Conservation (phyloP, 2,113 vertebrate genomes). For the Chaenocephalus aceratus region DNA sequence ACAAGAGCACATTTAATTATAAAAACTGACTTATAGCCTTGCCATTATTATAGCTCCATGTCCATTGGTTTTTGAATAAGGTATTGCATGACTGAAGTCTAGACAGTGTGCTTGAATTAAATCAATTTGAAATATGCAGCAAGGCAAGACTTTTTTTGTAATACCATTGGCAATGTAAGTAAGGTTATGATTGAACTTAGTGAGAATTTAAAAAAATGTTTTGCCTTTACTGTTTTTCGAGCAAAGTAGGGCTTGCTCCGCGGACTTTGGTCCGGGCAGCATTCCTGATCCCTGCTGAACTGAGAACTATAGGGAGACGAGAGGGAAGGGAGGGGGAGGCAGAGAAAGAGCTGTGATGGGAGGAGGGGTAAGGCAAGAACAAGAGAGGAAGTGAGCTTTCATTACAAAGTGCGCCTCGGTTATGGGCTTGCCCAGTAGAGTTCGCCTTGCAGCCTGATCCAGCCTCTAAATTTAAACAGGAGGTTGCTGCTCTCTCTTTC, state of each 20-base stretch:
- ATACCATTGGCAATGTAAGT: neutral
- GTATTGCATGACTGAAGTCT: conserved; percentile 27
- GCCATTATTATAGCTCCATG: conserved; percentile 9
- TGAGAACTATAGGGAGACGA: conserved; percentile 75
- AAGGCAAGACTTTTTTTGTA: neutral
- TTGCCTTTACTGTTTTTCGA: neutral
- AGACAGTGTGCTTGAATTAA: conserved; percentile 27
- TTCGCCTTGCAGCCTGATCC: conserved; percentile 81
- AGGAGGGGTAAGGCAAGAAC: conserved; percentile 66
- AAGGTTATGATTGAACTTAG: neutral
- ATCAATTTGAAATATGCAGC: neutral
- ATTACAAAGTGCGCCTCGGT: conserved; percentile 85
- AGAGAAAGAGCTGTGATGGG: conserved; percentile 28
- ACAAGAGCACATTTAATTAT: conserved; percentile 27
- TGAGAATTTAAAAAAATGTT: no score
- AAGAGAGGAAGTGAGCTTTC: conserved; percentile 92
- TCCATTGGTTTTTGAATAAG: conserved; percentile 34
- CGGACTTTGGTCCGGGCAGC: conserved; percentile 87
- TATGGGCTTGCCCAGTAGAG: conserved; percentile 89
- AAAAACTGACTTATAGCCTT: conserved; percentile 8
- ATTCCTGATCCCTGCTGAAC: conserved; percentile 85
- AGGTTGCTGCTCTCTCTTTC: conserved; percentile 68
- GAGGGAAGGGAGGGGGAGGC: conserved; percentile 61
- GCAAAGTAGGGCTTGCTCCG: conserved; percentile 38
- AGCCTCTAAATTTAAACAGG: conserved; percentile 87